Conservation (phyloP, 2,113 vertebrate genomes). For the Nibea coibor region DNA sequence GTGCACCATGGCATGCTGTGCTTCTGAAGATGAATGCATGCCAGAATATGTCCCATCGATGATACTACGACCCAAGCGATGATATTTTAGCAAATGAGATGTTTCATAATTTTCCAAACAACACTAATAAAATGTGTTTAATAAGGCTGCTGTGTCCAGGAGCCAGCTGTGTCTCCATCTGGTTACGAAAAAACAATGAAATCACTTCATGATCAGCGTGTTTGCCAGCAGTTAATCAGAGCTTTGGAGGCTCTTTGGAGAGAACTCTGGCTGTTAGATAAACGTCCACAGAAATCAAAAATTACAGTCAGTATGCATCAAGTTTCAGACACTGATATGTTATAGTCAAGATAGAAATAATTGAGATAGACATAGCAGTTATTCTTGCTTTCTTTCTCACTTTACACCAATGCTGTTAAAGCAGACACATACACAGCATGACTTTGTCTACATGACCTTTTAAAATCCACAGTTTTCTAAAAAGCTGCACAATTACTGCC, state of each 20-base stretch:
- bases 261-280: not conserved
- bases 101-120: conserved; percentile 36
- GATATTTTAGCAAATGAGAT: conserved; percentile 26
- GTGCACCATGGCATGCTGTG: not conserved
- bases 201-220: conserved; percentile 25
- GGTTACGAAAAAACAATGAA: conserved; percentile 32
- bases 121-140: conserved; percentile 52
- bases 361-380: not conserved
- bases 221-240: conserved; percentile 27
- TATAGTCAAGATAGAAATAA: not conserved
- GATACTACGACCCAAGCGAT: not conserved
- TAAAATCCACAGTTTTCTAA: conserved; percentile 30
- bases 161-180: conserved; percentile 57
- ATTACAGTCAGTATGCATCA: not conserved
- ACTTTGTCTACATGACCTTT: conserved; percentile 50
- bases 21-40: not conserved
- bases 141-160: conserved; percentile 44
- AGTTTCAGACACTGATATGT: not conserved
- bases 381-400: not conserved
- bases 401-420: not conserved
- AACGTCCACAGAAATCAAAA: not conserved
- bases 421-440: conserved; percentile 7
- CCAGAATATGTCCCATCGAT: conserved; percentile 10
- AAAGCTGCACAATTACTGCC: conserved; percentile 18
- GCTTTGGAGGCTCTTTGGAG: not conserved